Conservation (phyloP, 2,888 invertebrate genomes). For the Xestia c-nigrum region DNA sequence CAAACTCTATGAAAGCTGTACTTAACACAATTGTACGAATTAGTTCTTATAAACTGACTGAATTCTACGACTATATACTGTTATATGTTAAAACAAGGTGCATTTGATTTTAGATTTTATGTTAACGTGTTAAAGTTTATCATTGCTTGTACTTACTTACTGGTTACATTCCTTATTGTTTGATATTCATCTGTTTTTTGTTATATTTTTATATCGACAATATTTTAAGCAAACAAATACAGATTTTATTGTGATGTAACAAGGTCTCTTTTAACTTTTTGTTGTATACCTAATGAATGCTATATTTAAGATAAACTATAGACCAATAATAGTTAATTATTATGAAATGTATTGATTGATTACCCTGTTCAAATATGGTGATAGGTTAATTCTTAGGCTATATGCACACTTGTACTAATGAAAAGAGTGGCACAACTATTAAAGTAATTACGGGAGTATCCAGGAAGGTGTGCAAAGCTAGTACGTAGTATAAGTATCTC, state of each 20-base stretch:
- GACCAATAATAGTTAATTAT: constrained; percentile 39
- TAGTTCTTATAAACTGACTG: constrained; percentile 48
- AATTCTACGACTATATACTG: constrained; percentile 34
- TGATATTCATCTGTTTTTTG: constrained; percentile 35
- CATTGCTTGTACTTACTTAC: constrained; percentile 37
- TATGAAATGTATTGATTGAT: constrained; percentile 34
- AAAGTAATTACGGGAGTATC: neutral
- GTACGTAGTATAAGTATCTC: neutral
- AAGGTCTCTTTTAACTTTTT: constrained; percentile 42
- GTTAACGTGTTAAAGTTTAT: constrained; percentile 37
- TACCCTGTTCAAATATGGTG: constrained; percentile 13
- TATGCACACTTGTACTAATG: constrained; percentile 5
- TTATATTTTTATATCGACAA: constrained; percentile 34
- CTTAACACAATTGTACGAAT: constrained; percentile 27
- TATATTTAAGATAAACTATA: constrained; percentile 40
- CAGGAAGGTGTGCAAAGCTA: neutral
- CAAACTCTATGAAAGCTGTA: constrained; percentile 32
- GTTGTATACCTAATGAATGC: constrained; percentile 31
- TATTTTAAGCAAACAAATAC: constrained; percentile 33
- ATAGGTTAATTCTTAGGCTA: constrained; percentile 33
- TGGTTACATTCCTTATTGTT: constrained; percentile 53
- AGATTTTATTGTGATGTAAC: constrained; percentile 36
- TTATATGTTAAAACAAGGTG: constrained; percentile 34
- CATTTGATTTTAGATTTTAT: constrained; percentile 52
- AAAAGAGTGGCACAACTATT: constrained; percentile 13